Conservation (phyloP, 2,888 invertebrate genomes). For the Timema podura region DNA sequence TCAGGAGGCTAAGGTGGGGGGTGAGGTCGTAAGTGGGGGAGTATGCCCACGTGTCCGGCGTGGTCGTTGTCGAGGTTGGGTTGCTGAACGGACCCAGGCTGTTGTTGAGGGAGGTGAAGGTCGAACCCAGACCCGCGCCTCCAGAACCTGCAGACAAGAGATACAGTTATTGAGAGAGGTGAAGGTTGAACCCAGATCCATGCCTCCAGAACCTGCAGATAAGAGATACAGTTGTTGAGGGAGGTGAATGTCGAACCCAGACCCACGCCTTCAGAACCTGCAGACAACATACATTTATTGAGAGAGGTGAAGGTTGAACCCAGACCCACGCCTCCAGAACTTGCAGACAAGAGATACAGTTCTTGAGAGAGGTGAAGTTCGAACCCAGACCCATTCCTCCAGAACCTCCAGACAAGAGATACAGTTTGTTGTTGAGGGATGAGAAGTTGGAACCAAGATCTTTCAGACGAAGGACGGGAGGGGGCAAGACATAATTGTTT, state of each 20-base stretch:
- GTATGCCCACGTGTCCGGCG: constrained; percentile 61
- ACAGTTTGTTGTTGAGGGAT: no score
- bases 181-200: constrained; percentile 57
- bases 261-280: constrained; percentile 38
- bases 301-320: constrained; percentile 53
- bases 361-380: constrained; percentile 49
- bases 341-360: constrained; percentile 40
- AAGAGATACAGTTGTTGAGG: constrained; percentile 47
- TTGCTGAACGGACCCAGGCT: constrained; percentile 56
- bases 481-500: no score
- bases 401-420: constrained; percentile 29
- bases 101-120: constrained; percentile 47
- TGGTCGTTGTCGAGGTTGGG: constrained; percentile 37
- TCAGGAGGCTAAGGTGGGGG: constrained; percentile 68
- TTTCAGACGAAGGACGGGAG: no score
- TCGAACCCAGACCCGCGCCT: constrained; percentile 55
- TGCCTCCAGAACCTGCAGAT: constrained; percentile 31
- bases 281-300: constrained; percentile 46
- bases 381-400: constrained; percentile 53
- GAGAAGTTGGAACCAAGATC: no score
- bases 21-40: constrained; percentile 64
- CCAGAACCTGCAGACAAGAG: constrained; percentile 30
- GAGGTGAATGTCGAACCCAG: constrained; percentile 56
- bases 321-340: constrained; percentile 44
- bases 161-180: constrained; percentile 48